These are phyloP conservation scores for Ceratosolen solmsi DNA, from an alignment of 1,140 invertebrate genomes.

Conservation along the genomic window DNA sequence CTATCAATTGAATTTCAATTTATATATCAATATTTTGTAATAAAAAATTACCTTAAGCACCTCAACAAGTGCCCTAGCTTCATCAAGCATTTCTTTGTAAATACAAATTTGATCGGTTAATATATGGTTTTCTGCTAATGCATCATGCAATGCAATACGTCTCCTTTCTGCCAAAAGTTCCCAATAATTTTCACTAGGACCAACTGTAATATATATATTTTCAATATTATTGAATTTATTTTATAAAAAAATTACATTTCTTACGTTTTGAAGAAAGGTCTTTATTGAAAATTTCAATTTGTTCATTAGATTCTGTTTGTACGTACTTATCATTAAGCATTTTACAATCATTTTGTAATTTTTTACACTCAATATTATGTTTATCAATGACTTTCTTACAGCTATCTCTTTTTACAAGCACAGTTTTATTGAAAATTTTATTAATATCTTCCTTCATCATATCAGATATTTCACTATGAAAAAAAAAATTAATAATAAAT, in stretches of 20 bases:
- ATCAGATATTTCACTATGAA: constrained; percentile 58
- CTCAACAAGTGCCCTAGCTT: constrained; percentile 79
- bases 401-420: neutral
- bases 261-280: constrained; percentile 77
- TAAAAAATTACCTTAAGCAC: constrained; percentile 76
- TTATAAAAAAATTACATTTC: neutral
- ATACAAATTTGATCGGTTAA: constrained; percentile 79
- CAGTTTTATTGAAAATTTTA: constrained; percentile 48
- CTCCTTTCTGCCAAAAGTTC: constrained; percentile 79
- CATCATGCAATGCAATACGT: constrained; percentile 77
- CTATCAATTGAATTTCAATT: neutral
- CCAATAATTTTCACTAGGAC: constrained; percentile 81
- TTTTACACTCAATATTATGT: constrained; percentile 47
- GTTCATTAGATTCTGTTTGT: constrained; percentile 73
- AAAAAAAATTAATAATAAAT: constrained; percentile 22
- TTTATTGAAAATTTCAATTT: constrained; percentile 73
- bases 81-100: constrained; percentile 80
- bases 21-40: neutral
- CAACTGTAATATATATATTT: constrained; percentile 58
- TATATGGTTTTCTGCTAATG: constrained; percentile 78
- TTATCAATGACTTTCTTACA: constrained; percentile 36
- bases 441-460: constrained; percentile 52
- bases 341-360: constrained; percentile 62
- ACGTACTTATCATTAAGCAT: constrained; percentile 72
- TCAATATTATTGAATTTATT: neutral